Conservation (phyloP, 1,140 invertebrate species). For the Drosophila athabasca region DNA sequence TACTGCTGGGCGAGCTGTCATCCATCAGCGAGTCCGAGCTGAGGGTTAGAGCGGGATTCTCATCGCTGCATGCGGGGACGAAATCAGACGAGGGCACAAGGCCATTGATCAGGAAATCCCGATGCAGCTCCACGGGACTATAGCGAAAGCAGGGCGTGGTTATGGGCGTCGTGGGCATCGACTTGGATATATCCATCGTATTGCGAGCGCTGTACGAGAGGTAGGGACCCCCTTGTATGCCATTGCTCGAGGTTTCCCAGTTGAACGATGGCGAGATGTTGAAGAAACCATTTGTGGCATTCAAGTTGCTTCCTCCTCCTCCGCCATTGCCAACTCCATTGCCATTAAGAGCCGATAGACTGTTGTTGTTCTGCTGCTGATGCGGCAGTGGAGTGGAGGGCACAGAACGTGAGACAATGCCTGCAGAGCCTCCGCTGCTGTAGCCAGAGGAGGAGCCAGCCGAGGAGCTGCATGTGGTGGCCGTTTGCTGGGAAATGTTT, state of each 20-base stretch:
- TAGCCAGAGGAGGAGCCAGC: slow-evolving; percentile 75
- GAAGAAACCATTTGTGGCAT: slow-evolving; percentile 62
- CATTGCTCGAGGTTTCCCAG: slow-evolving; percentile 49
- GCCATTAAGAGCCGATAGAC: slow-evolving; percentile 33
- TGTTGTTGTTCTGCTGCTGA: slow-evolving; percentile 54
- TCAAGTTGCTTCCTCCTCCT: slow-evolving; percentile 4
- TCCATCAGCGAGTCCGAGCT: slow-evolving; percentile 65
- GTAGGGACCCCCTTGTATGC: slow-evolving; percentile 3
- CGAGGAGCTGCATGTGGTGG: slow-evolving; percentile 76
- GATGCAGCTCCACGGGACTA: slow-evolving; percentile 84
- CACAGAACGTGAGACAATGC: slow-evolving; percentile 85
- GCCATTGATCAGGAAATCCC: slow-evolving; percentile 86
- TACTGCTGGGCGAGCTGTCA: slow-evolving; percentile 55
- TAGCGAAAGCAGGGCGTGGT: slow-evolving; percentile 85
- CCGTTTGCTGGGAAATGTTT: slow-evolving; percentile 61
- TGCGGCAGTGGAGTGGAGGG: slow-evolving; percentile 87
- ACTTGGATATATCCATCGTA: slow-evolving; percentile 85
- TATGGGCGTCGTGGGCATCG: slow-evolving; percentile 87
- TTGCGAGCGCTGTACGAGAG: slow-evolving; percentile 46
- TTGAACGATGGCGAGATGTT: slow-evolving; percentile 65
- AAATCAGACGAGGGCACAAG: slow-evolving; percentile 57
- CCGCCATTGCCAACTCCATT: background rate
- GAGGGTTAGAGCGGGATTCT: slow-evolving; percentile 35
- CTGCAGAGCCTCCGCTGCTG: slow-evolving; percentile 64
- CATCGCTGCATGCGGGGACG: slow-evolving; percentile 34